Percentiles rank a stretch among this genome's conserved stretches.
Evolutionary conservation across 2,113 vertebrate species (phyloP).

Genomic region (Labrus mixtus): DNA sequence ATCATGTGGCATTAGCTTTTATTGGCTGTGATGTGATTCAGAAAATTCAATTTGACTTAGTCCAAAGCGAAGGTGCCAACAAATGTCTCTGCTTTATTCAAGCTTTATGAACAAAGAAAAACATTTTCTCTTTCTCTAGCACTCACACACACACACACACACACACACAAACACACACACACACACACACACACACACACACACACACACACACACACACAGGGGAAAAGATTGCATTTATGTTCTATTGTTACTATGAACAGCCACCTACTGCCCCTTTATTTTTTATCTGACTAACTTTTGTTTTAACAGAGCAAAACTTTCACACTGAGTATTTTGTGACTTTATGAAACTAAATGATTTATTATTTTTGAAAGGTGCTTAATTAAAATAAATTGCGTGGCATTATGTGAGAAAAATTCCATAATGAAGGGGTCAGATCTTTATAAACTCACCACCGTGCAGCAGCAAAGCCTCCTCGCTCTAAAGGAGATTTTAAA

Average conservation of each 20-base stretch:
- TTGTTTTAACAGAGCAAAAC: constrained; percentile 47
- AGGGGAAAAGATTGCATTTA: constrained; percentile 60
- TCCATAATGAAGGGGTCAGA: background rate
- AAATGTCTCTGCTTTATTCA: constrained; percentile 9
- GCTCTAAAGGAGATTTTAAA: background rate
- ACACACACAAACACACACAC: too few relatives aligned
- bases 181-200: background rate
- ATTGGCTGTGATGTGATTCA: constrained; percentile 56
- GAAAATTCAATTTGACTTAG: constrained; percentile 56
- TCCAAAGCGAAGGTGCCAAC: constrained; percentile 32
- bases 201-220: background rate
- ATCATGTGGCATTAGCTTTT: constrained; percentile 42
- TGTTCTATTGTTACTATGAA: constrained; percentile 70
- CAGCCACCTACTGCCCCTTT: constrained; percentile 45
- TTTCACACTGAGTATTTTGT: constrained; percentile 31
- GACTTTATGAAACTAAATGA: background rate
- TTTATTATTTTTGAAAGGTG: constrained; percentile 36
- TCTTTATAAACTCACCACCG: too few relatives aligned
- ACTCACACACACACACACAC: background rate
- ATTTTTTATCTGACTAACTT: constrained; percentile 37
- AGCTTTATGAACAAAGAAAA: constrained; percentile 12
- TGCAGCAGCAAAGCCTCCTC: background rate
- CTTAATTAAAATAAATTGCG: background rate
- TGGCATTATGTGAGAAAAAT: background rate
- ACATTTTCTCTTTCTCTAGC: constrained; percentile 7